These are phyloP conservation scores for Muscicapa comitata DNA, from an alignment of 2,797 vertebrate species.

Conservation along the genomic window DNA sequence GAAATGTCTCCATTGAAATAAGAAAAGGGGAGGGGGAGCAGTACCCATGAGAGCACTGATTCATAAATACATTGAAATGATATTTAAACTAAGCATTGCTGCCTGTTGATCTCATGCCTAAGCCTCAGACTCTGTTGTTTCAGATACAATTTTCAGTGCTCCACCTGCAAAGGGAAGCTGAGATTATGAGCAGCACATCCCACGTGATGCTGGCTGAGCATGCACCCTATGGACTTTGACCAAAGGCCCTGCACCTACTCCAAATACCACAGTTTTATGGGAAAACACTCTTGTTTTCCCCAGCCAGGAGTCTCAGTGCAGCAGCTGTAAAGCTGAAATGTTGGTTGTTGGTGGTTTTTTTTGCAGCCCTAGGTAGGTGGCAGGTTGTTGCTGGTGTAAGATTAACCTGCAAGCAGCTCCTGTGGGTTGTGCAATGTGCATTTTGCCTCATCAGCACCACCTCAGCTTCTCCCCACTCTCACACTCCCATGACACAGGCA, in stretches of 20 bases:
- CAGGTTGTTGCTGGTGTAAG: constrained; percentile 22
- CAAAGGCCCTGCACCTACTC: constrained; percentile 2
- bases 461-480: neutral
- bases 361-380: neutral
- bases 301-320: neutral
- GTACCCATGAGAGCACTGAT: neutral
- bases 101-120: neutral
- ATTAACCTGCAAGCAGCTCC: neutral
- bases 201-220: neutral
- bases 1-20: neutral
- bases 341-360: neutral
- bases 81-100: neutral
- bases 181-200: neutral
- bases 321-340: neutral
- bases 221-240: constrained; percentile 49
- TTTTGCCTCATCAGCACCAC: constrained; percentile 36
- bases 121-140: neutral
- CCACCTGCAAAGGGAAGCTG: neutral
- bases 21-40: neutral
- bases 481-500: neutral
- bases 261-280: neutral
- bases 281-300: neutral
- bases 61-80: neutral
- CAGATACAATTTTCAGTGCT: neutral
- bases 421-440: constrained; percentile 7